Percentiles rank a stretch among this genome's conserved stretches.
phyloP scores from a whole-genome alignment of 2,113 vertebrate species.

The Thymallus thymallus region DNA sequence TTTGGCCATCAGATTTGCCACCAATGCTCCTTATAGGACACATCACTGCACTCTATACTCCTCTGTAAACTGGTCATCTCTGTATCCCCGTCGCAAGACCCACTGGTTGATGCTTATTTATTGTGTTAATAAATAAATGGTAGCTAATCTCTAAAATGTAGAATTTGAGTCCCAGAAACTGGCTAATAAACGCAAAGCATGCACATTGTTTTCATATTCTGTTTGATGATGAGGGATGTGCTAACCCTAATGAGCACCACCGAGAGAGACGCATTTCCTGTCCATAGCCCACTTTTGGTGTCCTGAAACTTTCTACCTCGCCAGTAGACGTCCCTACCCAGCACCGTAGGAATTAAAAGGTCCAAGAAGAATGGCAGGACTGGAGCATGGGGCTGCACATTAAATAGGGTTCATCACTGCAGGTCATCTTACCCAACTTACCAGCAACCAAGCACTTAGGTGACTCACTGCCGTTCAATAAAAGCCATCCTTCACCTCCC shows the following conservation, averaged over 20 bases:
- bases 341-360: neutral
- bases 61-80: too few species aligned
- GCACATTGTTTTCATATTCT: conserved; percentile 4
- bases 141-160: too few species aligned
- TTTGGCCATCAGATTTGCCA: too few species aligned
- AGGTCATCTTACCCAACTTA: too few species aligned
- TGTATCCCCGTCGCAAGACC: too few species aligned
- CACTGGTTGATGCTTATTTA: too few species aligned
- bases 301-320: neutral
- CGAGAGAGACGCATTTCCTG: too few species aligned
- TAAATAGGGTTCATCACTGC: neutral
- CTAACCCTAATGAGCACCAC: conserved; percentile 17
- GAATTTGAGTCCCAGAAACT: too few species aligned
- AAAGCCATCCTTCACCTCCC: neutral
- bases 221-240: conserved; percentile 22
- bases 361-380: neutral
- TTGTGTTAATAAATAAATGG: too few species aligned
- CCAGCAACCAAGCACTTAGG: neutral
- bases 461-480: neutral
- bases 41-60: too few species aligned
- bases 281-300: conserved; percentile 22
- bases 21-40: too few species aligned
- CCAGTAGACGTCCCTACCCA: neutral
- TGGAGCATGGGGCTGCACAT: neutral
- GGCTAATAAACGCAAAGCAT: too few species aligned